Conservation (phyloP, 2,113 vertebrate genomes). For the Mesitornis unicolor region DNA sequence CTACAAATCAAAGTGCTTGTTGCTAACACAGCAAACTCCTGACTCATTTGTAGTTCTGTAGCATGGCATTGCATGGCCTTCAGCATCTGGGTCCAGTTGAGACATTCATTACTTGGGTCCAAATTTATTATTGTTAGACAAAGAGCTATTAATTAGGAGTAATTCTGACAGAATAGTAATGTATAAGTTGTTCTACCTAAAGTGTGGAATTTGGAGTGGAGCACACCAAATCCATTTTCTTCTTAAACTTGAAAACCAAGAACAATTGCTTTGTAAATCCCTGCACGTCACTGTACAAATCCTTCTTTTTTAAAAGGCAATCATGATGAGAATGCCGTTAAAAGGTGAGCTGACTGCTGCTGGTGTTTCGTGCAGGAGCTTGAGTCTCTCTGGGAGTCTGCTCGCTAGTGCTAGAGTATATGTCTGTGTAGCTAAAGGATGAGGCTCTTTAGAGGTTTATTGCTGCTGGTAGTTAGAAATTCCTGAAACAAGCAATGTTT, state of each 20-base stretch:
- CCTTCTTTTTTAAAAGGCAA: background rate
- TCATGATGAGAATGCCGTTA: background rate
- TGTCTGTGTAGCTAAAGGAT: background rate
- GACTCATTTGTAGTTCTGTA: background rate
- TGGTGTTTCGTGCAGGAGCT: background rate
- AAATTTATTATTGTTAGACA: background rate
- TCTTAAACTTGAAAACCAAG: background rate
- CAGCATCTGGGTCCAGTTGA: background rate
- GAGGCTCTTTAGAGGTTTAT: background rate
- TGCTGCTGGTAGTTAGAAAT: background rate
- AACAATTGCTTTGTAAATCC: background rate
- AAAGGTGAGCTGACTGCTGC: background rate
- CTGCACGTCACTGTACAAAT: background rate
- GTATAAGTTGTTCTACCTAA: background rate
- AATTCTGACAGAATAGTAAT: background rate
- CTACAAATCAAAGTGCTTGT: background rate
- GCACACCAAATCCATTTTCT: rapidly evolving
- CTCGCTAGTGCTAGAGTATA: background rate
- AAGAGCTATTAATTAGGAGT: background rate
- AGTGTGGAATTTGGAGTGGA: background rate
- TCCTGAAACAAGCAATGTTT: background rate
- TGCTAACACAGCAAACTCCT: background rate
- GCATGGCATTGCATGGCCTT: background rate
- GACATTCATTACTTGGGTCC: background rate
- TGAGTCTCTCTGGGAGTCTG: background rate